These are phyloP conservation scores for Rhynchomys soricoides DNA, from an alignment of 2,113 vertebrate genomes.

Conservation along the genomic window DNA sequence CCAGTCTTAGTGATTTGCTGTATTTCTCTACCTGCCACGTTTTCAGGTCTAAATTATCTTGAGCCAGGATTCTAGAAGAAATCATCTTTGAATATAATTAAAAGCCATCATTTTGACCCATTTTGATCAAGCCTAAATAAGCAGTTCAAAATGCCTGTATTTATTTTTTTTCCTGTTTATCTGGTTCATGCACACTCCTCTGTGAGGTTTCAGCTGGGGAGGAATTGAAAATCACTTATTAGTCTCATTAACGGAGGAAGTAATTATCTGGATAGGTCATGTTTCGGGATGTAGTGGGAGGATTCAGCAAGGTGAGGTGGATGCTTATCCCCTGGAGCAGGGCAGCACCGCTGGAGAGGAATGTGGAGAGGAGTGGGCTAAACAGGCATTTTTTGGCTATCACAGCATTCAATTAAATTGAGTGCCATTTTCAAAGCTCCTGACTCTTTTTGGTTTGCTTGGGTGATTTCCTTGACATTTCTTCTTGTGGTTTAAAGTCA, in stretches of 20 bases:
- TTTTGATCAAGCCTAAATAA: background rate
- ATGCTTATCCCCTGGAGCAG: background rate
- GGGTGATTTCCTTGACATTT: constrained; percentile 9
- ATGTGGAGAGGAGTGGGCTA: background rate
- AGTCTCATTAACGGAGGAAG: background rate
- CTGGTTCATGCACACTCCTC: background rate
- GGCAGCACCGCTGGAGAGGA: background rate
- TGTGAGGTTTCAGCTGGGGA: background rate
- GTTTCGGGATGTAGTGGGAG: background rate
- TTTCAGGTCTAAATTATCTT: background rate
- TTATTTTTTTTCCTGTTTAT: background rate
- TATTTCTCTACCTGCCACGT: background rate
- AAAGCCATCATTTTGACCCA: constrained; percentile 9
- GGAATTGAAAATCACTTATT: background rate
- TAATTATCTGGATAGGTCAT: background rate
- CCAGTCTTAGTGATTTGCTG: background rate
- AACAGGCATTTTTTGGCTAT: background rate
- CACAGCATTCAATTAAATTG: background rate
- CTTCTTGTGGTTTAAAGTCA: constrained; percentile 43
- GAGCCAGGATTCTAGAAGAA: background rate
- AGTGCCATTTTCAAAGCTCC: background rate
- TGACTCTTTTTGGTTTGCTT: background rate
- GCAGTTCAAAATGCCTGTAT: background rate
- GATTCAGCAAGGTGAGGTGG: background rate
- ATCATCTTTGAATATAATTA: background rate